Evolutionary conservation across 1,140 invertebrate genomes (phyloP), one percentile per base, ranked within the genome.

Genomic region (Hyposmocoma kahamanoa): DNA sequence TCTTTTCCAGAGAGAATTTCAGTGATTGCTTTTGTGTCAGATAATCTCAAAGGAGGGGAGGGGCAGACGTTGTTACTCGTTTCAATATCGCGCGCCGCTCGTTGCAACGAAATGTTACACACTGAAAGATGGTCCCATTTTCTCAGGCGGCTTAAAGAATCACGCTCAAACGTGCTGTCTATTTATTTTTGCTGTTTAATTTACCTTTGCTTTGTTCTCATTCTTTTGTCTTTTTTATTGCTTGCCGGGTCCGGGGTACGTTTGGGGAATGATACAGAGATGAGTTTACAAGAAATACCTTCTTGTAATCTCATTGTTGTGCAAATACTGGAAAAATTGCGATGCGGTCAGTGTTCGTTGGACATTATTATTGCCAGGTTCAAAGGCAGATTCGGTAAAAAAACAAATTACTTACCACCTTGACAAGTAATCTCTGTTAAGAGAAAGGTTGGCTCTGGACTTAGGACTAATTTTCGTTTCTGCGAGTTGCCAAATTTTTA

Each of bases 121-220:
- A n/a, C n/a, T n/a, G 56, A 64, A 53, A 45, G 39, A 61, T 47
- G 47, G 50, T 34, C 43, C 46, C 43, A 36, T 50, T 46, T 52
- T 58, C 51, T 56, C 30, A 47, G 41, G 32, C 26, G 34, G 47
- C 45, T 44, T 48, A 53, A 62, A 53, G 56, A 71, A 67, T 75
- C 53, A 58, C 64, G 50, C 62, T 52, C 42, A 59, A 65, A 62
- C 58, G 58, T 62, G 63, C 42, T 61, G 56, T 36, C 46, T 60
- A 57, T 76, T 64, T 68, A 55, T 60, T 65, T 69, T 69, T 54
- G 54, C 53, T 63, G 56, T 69, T 63, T 72, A 68, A 72, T 76
- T 72, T 68, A 67, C 61, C 53, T 72, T 57, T 61, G 47, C 51
- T 62, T 60, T 50, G 52, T 60, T 56, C 49, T n/a, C 19, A 43